Conservation (phyloP, 30 jellyfish, hydroid and myxozoan species). For the Aurelia coerulea region DNA sequence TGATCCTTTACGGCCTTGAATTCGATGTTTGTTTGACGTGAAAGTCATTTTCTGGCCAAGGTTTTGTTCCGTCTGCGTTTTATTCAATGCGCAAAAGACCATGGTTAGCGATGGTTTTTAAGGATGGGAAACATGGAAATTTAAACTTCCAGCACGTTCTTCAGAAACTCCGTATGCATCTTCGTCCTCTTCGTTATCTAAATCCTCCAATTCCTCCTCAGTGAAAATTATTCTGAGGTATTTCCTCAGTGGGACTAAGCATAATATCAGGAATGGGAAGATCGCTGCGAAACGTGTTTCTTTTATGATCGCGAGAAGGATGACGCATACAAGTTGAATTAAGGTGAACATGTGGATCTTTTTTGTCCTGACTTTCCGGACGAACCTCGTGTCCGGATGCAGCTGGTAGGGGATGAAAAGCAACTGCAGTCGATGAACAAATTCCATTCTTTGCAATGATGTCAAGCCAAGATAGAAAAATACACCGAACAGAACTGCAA, state of each 20-base stretch:
- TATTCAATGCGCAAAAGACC: too few species aligned
- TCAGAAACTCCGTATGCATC: slow-evolving; percentile 54
- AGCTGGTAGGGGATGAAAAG: slow-evolving; percentile 73
- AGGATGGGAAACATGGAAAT: slow-evolving; percentile 34
- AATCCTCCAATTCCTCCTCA: slow-evolving; percentile 83
- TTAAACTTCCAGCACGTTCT: slow-evolving; percentile 49
- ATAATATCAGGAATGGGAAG: slow-evolving; percentile 81
- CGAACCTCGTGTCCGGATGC: slow-evolving; percentile 82
- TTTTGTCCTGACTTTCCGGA: slow-evolving; percentile 71
- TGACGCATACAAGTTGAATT: slow-evolving; percentile 70
- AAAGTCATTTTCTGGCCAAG: too few species aligned
- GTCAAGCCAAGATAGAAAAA: slow-evolving; percentile 86
- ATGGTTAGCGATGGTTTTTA: too few species aligned
- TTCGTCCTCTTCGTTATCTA: slow-evolving; percentile 68
- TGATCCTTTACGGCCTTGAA: too few species aligned
- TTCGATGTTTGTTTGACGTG: too few species aligned
- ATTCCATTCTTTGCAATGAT: slow-evolving; percentile 69
- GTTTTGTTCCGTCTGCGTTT: too few species aligned
- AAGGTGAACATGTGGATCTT: slow-evolving; percentile 77
- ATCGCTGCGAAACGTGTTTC: slow-evolving; percentile 76
- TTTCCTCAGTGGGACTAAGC: slow-evolving; percentile 75
- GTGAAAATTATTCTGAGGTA: slow-evolving; percentile 45
- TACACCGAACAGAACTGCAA: slow-evolving; percentile 84
- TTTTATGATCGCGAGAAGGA: slow-evolving; percentile 63
- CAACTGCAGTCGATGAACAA: slow-evolving; percentile 66